Percentiles rank a stretch among this genome's conserved stretches.
Evolutionary conservation across 2,888 invertebrate species (phyloP).

Genomic region (Diaprepes abbreviatus): DNA sequence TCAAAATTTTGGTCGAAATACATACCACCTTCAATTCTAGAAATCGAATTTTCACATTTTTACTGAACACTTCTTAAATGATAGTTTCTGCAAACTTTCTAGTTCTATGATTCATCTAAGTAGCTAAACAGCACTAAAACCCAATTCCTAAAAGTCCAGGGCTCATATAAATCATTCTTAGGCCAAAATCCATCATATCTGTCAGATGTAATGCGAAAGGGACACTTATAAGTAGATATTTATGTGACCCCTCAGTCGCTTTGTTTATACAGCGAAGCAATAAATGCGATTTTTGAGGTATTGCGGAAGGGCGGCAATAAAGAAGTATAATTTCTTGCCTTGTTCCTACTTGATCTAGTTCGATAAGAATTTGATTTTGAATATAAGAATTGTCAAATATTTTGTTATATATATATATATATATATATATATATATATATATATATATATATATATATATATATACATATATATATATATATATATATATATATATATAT

Average conservation of each 20-base stretch:
- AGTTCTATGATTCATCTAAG: slow-evolving; percentile 34
- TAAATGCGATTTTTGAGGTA: slow-evolving; percentile 64
- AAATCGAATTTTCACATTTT: too few species aligned
- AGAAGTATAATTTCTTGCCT: not conserved
- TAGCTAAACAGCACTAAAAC: slow-evolving; percentile 34
- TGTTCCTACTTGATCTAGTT: too few species aligned
- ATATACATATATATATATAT: too few species aligned
- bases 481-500: too few species aligned
- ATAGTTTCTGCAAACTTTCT: not conserved
- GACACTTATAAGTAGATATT: slow-evolving; percentile 62
- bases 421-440: too few species aligned
- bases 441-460: too few species aligned
- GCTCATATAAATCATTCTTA: slow-evolving; percentile 59
- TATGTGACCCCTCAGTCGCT: slow-evolving; percentile 58
- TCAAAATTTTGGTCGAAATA: too few species aligned
- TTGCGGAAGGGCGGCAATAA: not conserved
- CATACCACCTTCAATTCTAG: too few species aligned
- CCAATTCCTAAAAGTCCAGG: slow-evolving; percentile 42
- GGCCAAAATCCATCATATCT: slow-evolving; percentile 61
- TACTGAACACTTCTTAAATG: too few species aligned
- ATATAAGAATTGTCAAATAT: too few species aligned
- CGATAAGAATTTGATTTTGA: too few species aligned
- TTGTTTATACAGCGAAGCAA: slow-evolving; percentile 63
- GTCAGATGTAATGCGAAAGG: slow-evolving; percentile 60
- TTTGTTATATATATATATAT: too few species aligned